Evolutionary conservation across 64 coral and sea anemone species (phyloP).

Genomic region (Montipora cactus): DNA sequence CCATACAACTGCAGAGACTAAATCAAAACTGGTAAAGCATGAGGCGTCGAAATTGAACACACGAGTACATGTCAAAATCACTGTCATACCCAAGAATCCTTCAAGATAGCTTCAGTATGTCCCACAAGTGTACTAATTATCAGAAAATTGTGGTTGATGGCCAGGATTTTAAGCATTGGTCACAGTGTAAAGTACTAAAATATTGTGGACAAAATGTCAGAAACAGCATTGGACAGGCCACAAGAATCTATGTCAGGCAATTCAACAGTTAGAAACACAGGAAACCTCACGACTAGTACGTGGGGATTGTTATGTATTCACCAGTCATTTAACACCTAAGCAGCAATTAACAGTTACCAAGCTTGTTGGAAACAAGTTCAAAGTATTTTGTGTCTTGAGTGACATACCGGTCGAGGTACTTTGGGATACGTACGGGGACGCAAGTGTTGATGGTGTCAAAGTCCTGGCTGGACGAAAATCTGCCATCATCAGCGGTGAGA

Average conservation of each 20-base stretch:
- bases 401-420: not conserved
- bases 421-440: slow-evolving; percentile 48
- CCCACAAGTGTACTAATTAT: slow-evolving; percentile 52
- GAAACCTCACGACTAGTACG: slow-evolving; percentile 6
- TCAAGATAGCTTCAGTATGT: not conserved
- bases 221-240: slow-evolving; percentile 60
- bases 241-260: slow-evolving; percentile 43
- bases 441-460: slow-evolving; percentile 45
- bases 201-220: slow-evolving; percentile 72
- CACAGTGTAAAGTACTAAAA: slow-evolving; percentile 10
- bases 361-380: slow-evolving; percentile 52
- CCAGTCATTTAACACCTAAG: slow-evolving; percentile 46
- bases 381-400: not conserved
- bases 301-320: slow-evolving; percentile 29
- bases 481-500: not conserved
- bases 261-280: slow-evolving; percentile 35
- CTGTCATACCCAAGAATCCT: no score
- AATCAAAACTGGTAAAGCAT: no score
- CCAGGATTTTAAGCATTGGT: slow-evolving; percentile 15
- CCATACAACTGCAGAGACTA: no score
- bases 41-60: no score
- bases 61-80: no score
- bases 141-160: slow-evolving; percentile 5
- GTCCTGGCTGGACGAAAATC: not conserved
- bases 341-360: slow-evolving; percentile 39